Base-by-base conservation (phyloP, 2,797 vertebrate species). In the Enteromius thamalakanensis region DNA sequence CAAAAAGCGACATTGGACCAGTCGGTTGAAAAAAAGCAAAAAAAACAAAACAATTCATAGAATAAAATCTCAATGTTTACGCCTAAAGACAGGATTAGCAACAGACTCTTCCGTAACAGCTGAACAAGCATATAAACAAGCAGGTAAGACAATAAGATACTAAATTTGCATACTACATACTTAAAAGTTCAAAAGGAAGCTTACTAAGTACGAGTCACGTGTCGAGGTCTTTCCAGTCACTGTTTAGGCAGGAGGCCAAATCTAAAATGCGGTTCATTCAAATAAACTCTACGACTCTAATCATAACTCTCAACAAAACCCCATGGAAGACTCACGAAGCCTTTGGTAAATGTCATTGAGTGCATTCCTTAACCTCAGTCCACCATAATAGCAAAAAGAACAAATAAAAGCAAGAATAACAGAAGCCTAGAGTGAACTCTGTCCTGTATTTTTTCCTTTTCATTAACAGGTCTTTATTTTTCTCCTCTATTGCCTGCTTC, bases 401-500 rank as follows among this genome's bases (percentile, higher is more conserved):
- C 47, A 21, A 51, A 76, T 23, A 47, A 34, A 49, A 51, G 21
- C 8, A 34, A 40, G 71, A 62, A 76, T 76, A 72, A 81, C 53
- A 79, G 62, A 80, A 62, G 51, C 70, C 76, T 72, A 76, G 87
- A 89, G 40, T 87, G 87, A 86, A 87, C 85, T 79, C 65, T 76
- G 85, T 84, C 71, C 80, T 84, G 84, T 86, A 32, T 83, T 87
- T 84, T 85, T 83, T 64, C 91, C 91, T 91, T 91, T 88, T 88
- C 85, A 89, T 87, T 82, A 86, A 84, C 90, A 88, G 89, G 91
- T 93, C 91, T 93, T 94, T 94, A 92, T 92, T 93, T 91, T 91
- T 90, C 87, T 92, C 90, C 94, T 91, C 89, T 92, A 86, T 91
- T 93, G 89, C 92, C 90, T 92, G 92, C 92, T 94, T 91, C 89